Conservation (phyloP, 2,113 vertebrate genomes). For the Pachycephala philippinensis region DNA sequence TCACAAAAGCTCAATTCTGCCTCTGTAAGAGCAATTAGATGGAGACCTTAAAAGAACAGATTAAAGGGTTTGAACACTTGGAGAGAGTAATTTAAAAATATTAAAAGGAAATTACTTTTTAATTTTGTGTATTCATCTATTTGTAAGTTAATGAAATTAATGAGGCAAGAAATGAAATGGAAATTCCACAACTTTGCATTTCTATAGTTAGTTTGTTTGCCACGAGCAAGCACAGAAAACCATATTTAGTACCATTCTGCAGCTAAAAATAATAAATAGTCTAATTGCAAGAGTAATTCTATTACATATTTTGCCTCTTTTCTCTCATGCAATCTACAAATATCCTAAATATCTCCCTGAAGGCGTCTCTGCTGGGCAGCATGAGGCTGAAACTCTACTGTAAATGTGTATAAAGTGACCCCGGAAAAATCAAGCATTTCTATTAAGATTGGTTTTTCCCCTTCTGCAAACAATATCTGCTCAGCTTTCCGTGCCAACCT, state of each 20-base stretch:
- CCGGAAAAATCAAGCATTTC: neutral
- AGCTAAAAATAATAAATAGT: slow-evolving; percentile 41
- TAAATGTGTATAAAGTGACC: neutral
- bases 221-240: slow-evolving; percentile 24
- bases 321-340: neutral
- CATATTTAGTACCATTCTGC: slow-evolving; percentile 40
- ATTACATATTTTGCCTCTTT: neutral
- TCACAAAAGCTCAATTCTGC: slow-evolving; percentile 56
- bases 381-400: neutral
- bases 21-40: slow-evolving; percentile 58
- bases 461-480: neutral
- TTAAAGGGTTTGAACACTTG: slow-evolving; percentile 66
- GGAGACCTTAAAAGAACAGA: slow-evolving; percentile 56
- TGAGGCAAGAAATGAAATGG: slow-evolving; percentile 76
- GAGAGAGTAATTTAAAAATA: slow-evolving; percentile 61
- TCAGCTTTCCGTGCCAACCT: neutral
- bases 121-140: slow-evolving; percentile 75
- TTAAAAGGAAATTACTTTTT: slow-evolving; percentile 74
- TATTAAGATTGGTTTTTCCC: neutral
- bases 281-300: slow-evolving; percentile 17
- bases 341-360: neutral
- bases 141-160: slow-evolving; percentile 79
- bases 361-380: neutral
- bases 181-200: slow-evolving; percentile 70
- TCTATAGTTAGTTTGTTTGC: slow-evolving; percentile 47